Base-by-base conservation (phyloP, 1,140 invertebrate species). In the Diprion similis region DNA sequence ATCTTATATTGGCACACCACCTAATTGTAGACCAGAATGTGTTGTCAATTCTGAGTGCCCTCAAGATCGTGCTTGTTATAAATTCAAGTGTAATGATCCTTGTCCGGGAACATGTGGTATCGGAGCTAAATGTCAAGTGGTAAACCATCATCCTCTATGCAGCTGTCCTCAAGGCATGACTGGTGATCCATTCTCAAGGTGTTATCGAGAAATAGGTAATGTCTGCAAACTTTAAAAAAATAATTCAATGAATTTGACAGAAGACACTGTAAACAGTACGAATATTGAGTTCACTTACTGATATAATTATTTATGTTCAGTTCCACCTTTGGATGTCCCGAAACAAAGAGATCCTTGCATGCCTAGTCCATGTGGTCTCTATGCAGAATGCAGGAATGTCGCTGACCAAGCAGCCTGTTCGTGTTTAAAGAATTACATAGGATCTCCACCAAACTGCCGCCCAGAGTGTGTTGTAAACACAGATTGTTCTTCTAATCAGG, bases 1-100 rank as follows among this genome's bases (percentile, higher is more conserved):
- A n/a, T 86, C 85, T 0, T 89, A 89, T 70, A 80, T 88, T 15
- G 91, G 92, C 19, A 80, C 87, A 19, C 90, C 91, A 9, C 93
- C 94, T 73, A 93, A 92, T 77, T 96, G 94, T 80, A 89, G 92
- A 77, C 94, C 94, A 19, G 94, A 95, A 87, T 96, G 94, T 88
- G 89, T 94, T 15, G 92, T 94, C 0, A 89, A 95, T 81, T 92
- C 93, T 0, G 95, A 96, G 78, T 97, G 95, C 82, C 90, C 92
- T n/a, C 91, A 92, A 19, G 92, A 93, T 79, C 89, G 91, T 76
- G 93, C 94, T 2, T 96, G 95, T 80, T 91, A 95, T 66, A 92
- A 91, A 73, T 92, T 93, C 76, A 94, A 93, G 84, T 96, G 95
- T 79, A 89, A 89, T 72, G 93, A 95, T 89, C 94, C 94, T 13